Base-by-base conservation (phyloP, 2,888 invertebrate genomes). In the Eudemis profundana region DNA sequence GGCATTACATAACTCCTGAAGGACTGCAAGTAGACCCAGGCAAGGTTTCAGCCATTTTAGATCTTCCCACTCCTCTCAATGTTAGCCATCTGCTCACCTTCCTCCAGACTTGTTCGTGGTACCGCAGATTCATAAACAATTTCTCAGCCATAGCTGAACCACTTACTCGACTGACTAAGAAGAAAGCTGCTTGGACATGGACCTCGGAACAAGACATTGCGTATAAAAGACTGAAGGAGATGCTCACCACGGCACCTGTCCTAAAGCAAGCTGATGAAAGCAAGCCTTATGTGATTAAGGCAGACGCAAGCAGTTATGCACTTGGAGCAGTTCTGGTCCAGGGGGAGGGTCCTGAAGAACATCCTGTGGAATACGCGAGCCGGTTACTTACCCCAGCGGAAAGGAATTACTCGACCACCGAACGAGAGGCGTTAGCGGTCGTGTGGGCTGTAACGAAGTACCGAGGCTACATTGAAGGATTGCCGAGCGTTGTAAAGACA, bases 141-240 rank as follows among this genome's bases (percentile, higher is more conserved):
- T 76, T 77, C 57, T 61, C 73, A 0, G 47, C 68, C 15, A 64
- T 74, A 0, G 68, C 73, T 0, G 68, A 73, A 15, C 75, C 78
- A 0, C 68, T 69, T 5, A 73, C 73, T 0, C 61, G 65, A 10
- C 63, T 78, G 0, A 77, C 75, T 23, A 75, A 76, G 54, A 77
- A 79, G 23, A 72, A 68, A 3, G 54, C 50, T 2, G 3, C 0
- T 3, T 79, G 77, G 76, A 21, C 40, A 17, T 78, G 76, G 78
- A 15, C 33, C n/a, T 3, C 29, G 0, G 69, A 71, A 8, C 72
- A 78, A 56, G 14, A 66, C 5, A 33, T 29, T 0, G 72, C 78
- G 0, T 80, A 72, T 33, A 17, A 68, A 0, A 46, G 62, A 0
- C 60, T 81, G 0, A 75, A 74, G 56, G 27, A 15, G 1, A 46